phyloP scores from a whole-genome alignment of 1,140 invertebrate species.

The Macrocentrus cingulum region DNA sequence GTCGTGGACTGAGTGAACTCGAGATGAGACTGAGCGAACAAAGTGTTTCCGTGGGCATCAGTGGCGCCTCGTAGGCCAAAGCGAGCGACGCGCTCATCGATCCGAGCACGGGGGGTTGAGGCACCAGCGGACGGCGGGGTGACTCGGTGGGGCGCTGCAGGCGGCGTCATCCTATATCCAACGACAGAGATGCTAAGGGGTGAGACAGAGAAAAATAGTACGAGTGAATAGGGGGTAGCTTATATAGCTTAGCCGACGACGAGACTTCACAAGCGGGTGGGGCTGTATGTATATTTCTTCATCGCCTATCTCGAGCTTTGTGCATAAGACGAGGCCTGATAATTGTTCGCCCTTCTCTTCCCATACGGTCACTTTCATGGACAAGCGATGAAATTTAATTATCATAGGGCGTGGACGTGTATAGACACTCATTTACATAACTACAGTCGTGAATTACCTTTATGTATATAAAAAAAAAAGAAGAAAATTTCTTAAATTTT shows the following conservation, averaged over 20 bases:
- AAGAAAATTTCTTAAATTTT: too few species aligned
- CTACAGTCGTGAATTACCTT: too few species aligned
- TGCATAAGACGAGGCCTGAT: neutral
- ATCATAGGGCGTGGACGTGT: too few species aligned
- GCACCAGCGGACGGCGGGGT: slow-evolving; percentile 22
- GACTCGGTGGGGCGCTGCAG: slow-evolving; percentile 27
- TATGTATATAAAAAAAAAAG: too few species aligned
- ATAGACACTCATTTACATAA: too few species aligned
- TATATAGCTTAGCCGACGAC: neutral
- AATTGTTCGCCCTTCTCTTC: too few species aligned
- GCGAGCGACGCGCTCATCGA: slow-evolving; percentile 29
- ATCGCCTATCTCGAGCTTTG: neutral
- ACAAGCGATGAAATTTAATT: too few species aligned
- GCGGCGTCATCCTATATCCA: neutral
- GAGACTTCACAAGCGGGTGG: neutral
- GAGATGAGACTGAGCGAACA: slow-evolving; percentile 52
- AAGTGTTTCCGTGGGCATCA: slow-evolving; percentile 31
- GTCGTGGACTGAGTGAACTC: slow-evolving; percentile 57
- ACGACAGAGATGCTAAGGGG: neutral
- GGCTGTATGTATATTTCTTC: neutral
- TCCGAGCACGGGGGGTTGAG: slow-evolving; percentile 35
- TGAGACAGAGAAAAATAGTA: neutral
- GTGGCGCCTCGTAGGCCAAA: slow-evolving; percentile 41
- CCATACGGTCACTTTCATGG: too few species aligned
- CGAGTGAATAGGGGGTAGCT: neutral